A percentile compares a stretch with the other conserved stretches of the same genome.
These are phyloP conservation scores for Thripadectes ignobilis DNA, from an alignment of 2,797 vertebrate genomes.

Conservation along the genomic window DNA sequence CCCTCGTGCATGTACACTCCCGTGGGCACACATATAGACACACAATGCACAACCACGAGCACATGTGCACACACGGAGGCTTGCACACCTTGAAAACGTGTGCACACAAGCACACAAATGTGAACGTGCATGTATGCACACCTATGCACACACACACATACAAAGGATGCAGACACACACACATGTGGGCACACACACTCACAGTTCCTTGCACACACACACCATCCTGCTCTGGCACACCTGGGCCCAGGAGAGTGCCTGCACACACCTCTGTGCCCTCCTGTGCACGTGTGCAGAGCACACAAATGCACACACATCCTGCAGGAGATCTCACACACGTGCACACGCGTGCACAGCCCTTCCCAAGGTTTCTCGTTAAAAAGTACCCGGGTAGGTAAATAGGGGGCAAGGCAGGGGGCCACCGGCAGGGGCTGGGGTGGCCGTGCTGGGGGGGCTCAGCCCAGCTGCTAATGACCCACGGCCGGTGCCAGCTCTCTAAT, in stretches of 20 bases:
- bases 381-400: constrained; percentile 49
- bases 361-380: constrained; percentile 51
- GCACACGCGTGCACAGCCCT: neutral
- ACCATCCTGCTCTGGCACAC: neutral
- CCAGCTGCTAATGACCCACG: constrained; percentile 62
- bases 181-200: rapidly evolving
- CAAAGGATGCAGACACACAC: rapidly evolving
- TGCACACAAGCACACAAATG: neutral
- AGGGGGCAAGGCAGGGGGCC: constrained; percentile 5
- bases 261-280: neutral
- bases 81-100: rapidly evolving
- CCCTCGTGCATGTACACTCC: neutral
- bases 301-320: rapidly evolving
- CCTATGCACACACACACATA: too few species aligned
- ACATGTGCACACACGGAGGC: rapidly evolving
- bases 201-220: rapidly evolving
- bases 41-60: neutral
- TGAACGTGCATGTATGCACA: rapidly evolving
- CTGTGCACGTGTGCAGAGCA: neutral
- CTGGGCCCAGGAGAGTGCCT: neutral
- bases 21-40: rapidly evolving
- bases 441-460: neutral
- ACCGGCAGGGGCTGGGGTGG: neutral
- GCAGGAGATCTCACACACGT: neutral
- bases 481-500: constrained; percentile 53